Percentiles rank a stretch among this genome's conserved stretches.
phyloP scores from a whole-genome alignment of 2,113 vertebrate genomes.

The Maylandia zebra region DNA sequence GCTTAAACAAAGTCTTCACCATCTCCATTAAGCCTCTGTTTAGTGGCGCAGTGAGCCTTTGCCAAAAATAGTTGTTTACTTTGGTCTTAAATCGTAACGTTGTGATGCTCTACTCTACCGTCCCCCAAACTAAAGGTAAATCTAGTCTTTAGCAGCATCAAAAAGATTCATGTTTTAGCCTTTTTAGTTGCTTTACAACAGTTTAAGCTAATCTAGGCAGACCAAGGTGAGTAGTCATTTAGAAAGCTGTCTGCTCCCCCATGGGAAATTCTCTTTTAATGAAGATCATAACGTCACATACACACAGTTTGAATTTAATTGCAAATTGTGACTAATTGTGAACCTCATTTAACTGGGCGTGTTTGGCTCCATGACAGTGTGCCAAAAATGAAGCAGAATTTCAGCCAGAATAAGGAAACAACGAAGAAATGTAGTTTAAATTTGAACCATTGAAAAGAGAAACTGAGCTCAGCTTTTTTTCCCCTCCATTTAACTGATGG shows the following conservation, averaged over 20 bases:
- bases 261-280: not conserved
- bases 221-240: not conserved
- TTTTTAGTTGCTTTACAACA: not conserved
- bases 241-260: not conserved
- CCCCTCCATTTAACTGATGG: not conserved
- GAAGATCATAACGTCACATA: not conserved
- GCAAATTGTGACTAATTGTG: not conserved
- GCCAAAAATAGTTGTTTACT: not conserved
- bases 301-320: not conserved
- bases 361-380: not conserved
- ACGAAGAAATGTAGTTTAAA: not conserved
- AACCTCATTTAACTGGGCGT: not conserved
- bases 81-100: not conserved
- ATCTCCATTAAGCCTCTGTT: not conserved
- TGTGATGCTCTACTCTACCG: not conserved
- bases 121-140: not conserved
- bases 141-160: not conserved
- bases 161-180: not conserved
- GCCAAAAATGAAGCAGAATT: not conserved
- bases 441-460: not conserved
- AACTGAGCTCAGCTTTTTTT: not conserved
- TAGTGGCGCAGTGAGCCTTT: not conserved
- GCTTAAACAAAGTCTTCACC: not conserved
- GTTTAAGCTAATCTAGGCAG: not conserved
- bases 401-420: not conserved